Evolutionary conservation across 2,113 vertebrate genomes (phyloP).

Genomic region (Salvelinus alpinus): DNA sequence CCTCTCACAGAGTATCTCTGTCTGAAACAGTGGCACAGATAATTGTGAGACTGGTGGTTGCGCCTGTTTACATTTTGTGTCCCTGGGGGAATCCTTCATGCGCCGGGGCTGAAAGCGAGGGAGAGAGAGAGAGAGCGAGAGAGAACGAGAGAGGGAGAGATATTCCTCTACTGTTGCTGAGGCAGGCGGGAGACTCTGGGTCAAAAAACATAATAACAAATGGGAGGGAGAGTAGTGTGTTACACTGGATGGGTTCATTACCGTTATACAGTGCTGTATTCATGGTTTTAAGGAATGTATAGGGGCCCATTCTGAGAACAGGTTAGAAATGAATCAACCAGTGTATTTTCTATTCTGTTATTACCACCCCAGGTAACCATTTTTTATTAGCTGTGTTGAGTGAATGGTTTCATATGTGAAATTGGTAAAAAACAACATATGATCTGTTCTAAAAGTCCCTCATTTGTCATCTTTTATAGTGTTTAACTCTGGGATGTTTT

Average conservation of each 20-base stretch:
- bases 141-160: too few species aligned
- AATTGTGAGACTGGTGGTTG: slow-evolving; percentile 3
- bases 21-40: slow-evolving; percentile 30
- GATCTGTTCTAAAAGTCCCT: not conserved
- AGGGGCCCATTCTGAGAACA: too few species aligned
- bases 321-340: too few species aligned
- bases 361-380: too few species aligned
- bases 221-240: not conserved
- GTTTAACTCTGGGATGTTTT: not conserved
- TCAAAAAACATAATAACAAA: not conserved
- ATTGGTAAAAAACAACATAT: too few species aligned
- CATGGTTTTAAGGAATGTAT: not conserved
- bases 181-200: not conserved
- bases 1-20: slow-evolving; percentile 38
- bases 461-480: not conserved
- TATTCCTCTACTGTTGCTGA: too few species aligned
- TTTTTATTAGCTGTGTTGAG: too few species aligned
- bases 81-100: slow-evolving; percentile 31
- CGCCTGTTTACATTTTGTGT: slow-evolving; percentile 16
- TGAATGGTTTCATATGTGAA: too few species aligned
- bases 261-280: slow-evolving; percentile 2
- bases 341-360: too few species aligned
- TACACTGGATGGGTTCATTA: not conserved
- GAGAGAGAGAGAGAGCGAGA: too few species aligned
- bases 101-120: too few species aligned